Evolutionary conservation across 2,888 invertebrate species (phyloP).

Genomic region (Emmelina monodactyla): DNA sequence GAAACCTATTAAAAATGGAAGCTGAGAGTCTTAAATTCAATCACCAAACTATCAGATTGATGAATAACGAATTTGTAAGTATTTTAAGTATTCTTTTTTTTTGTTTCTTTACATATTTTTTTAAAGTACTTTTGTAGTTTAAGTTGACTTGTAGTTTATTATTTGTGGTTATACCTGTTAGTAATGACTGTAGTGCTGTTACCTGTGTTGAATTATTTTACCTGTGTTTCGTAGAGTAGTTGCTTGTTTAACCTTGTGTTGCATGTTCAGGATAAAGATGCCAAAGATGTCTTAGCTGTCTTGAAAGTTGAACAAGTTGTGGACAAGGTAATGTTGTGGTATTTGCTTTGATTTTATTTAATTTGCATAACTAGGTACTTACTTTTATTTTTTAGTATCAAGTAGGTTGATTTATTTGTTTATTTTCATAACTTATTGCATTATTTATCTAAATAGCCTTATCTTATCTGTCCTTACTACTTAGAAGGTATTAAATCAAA

Average conservation of each 20-base stretch:
- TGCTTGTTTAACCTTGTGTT: conserved; percentile 32
- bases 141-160: conserved; percentile 4
- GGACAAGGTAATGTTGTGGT: conserved; percentile 56
- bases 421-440: too few species aligned
- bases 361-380: too few species aligned
- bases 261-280: conserved; percentile 49
- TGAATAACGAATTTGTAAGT: conserved; percentile 37
- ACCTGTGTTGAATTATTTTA: neutral
- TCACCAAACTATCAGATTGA: conserved; percentile 59
- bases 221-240: neutral
- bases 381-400: too few species aligned
- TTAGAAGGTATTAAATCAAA: too few species aligned
- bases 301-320: conserved; percentile 65
- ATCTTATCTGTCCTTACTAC: too few species aligned
- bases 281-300: conserved; percentile 62
- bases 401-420: too few species aligned
- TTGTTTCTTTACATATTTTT: neutral
- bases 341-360: too few species aligned
- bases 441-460: too few species aligned
- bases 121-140: conserved; percentile 3
- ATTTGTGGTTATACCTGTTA: neutral
- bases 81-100: conserved; percentile 10
- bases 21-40: conserved; percentile 75
- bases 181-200: conserved; percentile 3
- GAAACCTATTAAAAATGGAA: conserved; percentile 74